Percentiles rank a stretch among this genome's conserved stretches.
These are phyloP conservation scores for Cololabis saira DNA, from an alignment of 2,113 vertebrate genomes.

Conservation along the genomic window DNA sequence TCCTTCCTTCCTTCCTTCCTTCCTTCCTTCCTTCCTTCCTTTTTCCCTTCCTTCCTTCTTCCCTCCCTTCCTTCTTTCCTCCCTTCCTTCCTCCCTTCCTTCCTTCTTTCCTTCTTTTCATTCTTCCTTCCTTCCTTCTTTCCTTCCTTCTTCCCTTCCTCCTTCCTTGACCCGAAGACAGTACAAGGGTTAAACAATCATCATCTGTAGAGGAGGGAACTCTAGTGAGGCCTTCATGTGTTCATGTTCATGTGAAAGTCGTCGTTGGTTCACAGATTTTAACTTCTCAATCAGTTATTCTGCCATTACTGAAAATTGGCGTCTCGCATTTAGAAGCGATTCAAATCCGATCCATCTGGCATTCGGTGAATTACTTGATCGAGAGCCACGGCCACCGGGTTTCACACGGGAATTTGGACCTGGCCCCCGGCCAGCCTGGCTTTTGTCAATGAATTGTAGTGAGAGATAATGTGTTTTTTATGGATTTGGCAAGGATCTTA, in stretches of 20 bases:
- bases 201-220: constrained; percentile 4
- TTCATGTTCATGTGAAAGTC: neutral
- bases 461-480: constrained; percentile 62
- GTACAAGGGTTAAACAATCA: too few species aligned
- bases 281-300: constrained; percentile 13
- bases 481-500: constrained; percentile 65
- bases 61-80: too few species aligned
- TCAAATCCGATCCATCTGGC: constrained; percentile 9
- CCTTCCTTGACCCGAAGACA: too few species aligned
- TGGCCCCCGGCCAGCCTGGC: constrained; percentile 51
- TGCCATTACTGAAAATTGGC: neutral
- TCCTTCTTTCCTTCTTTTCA: too few species aligned
- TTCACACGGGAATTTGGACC: constrained; percentile 56
- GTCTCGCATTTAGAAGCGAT: constrained; percentile 16
- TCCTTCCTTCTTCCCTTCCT: too few species aligned
- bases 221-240: neutral
- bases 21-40: too few species aligned
- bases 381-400: constrained; percentile 23
- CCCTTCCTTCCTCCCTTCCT: too few species aligned
- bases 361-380: constrained; percentile 26
- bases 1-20: too few species aligned
- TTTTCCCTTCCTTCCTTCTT: too few species aligned
- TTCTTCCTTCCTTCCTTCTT: too few species aligned
- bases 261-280: constrained; percentile 7
- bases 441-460: constrained; percentile 24